These are phyloP conservation scores for Erebia palarica DNA, from an alignment of 2,888 invertebrate species.

Conservation along the genomic window DNA sequence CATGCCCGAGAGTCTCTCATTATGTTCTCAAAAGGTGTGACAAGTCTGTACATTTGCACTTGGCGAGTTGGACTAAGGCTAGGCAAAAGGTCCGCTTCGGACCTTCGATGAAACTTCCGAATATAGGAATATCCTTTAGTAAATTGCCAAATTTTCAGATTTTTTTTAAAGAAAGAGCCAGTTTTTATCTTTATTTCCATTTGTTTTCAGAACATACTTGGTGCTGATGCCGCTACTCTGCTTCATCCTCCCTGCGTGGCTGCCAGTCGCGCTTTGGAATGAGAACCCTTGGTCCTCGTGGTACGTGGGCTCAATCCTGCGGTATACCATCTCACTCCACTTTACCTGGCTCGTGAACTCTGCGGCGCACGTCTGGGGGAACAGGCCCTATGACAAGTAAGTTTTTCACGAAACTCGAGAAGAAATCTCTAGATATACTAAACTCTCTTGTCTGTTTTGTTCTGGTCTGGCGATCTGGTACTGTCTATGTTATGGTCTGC, in stretches of 20 bases:
- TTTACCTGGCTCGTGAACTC: constrained; percentile 97
- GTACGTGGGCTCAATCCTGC: constrained; percentile 88
- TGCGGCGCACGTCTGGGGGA: constrained; percentile 96
- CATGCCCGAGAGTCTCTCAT: too few relatives aligned
- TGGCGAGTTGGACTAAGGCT: too few relatives aligned
- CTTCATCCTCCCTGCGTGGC: constrained; percentile 89
- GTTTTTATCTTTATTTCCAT: not conserved
- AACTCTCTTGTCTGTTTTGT: not conserved
- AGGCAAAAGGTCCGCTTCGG: too few relatives aligned
- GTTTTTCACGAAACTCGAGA: constrained; percentile 42
- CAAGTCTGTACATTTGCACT: too few relatives aligned
- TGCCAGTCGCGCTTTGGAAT: constrained; percentile 90
- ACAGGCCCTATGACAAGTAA: constrained; percentile 93
- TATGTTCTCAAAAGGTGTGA: too few relatives aligned
- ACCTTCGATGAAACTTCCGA: too few relatives aligned
- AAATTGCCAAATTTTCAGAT: too few relatives aligned
- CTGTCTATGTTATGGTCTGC: too few relatives aligned
- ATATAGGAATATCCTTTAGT: too few relatives aligned
- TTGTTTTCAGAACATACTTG: constrained; percentile 85
- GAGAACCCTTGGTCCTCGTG: constrained; percentile 89
- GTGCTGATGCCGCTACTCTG: constrained; percentile 89
- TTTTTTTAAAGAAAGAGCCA: too few relatives aligned
- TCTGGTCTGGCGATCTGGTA: not conserved
- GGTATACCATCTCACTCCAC: constrained; percentile 91
- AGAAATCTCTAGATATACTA: not conserved